Evolutionary conservation across 2,888 invertebrate genomes (phyloP).

Genomic region (Idaea biselata): DNA sequence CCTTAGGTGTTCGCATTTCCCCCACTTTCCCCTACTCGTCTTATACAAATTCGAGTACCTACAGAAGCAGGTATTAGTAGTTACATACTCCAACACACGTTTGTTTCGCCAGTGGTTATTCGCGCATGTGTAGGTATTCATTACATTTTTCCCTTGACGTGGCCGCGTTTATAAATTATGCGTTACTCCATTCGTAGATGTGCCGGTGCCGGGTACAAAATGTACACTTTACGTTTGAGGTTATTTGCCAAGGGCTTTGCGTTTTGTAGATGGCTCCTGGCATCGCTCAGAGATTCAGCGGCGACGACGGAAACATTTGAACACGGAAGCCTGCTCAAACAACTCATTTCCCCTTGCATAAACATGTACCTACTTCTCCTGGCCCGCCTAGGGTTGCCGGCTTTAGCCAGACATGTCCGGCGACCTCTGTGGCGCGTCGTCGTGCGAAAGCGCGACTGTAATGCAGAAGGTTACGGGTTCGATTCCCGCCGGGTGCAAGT

Average conservation of each 20-base stretch:
- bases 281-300: slow-evolving; percentile 42
- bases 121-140: slow-evolving; percentile 6
- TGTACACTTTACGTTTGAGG: slow-evolving; percentile 37
- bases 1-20: too few relatives aligned
- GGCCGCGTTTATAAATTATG: slow-evolving; percentile 39
- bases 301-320: slow-evolving; percentile 21
- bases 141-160: slow-evolving; percentile 25
- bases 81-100: not conserved
- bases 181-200: slow-evolving; percentile 25
- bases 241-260: slow-evolving; percentile 52
- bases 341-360: slow-evolving; percentile 30
- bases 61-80: not conserved
- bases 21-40: too few relatives aligned
- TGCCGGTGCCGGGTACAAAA: slow-evolving; percentile 21
- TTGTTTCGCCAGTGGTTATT: not conserved
- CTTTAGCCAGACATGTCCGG: too few relatives aligned
- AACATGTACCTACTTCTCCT: not conserved
- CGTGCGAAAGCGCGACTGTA: too few relatives aligned
- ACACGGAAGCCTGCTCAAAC: slow-evolving; percentile 24
- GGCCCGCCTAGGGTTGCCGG: too few relatives aligned
- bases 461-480: too few relatives aligned
- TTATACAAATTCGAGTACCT: too few relatives aligned
- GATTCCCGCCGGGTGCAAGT: too few relatives aligned
- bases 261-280: slow-evolving; percentile 48
- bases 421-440: too few relatives aligned